Percentiles rank a stretch among this genome's conserved stretches.
Evolutionary conservation across 2,113 vertebrate genomes (phyloP).

Genomic region (Raja brachyura): DNA sequence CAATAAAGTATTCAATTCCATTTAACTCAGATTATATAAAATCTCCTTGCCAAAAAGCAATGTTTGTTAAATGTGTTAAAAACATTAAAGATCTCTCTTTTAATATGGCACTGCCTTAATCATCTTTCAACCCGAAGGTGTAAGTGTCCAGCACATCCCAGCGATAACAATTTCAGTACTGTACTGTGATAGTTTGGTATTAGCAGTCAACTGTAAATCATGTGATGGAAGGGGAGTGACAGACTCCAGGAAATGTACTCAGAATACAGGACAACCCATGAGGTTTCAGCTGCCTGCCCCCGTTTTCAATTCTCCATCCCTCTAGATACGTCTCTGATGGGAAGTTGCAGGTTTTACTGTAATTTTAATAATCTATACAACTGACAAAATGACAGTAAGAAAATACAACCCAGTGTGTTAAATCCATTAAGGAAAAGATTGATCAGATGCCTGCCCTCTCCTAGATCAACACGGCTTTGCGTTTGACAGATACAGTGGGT

Average conservation of each 20-base stretch:
- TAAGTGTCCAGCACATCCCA: neutral
- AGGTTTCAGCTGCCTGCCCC: neutral
- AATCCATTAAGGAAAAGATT: slow-evolving; percentile 9
- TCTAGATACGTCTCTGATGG: slow-evolving; percentile 17
- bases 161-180: neutral
- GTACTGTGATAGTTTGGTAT: neutral
- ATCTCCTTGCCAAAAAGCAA: neutral
- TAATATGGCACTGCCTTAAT: too few relatives aligned
- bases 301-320: slow-evolving; percentile 3
- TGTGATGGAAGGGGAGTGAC: slow-evolving; percentile 26
- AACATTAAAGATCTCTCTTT: neutral
- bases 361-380: slow-evolving; percentile 34
- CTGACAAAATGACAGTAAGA: slow-evolving; percentile 21
- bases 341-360: slow-evolving; percentile 24
- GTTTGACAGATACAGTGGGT: neutral
- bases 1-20: neutral
- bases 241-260: slow-evolving; percentile 27
- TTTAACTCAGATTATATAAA: neutral
- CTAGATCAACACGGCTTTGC: neutral
- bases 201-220: slow-evolving; percentile 15
- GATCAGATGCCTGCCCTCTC: neutral
- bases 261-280: neutral
- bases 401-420: neutral
- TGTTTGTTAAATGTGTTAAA: neutral
- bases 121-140: neutral